Evolutionary conservation across 2,797 vertebrate genomes (phyloP).

Genomic region (Cossypha heuglini): DNA sequence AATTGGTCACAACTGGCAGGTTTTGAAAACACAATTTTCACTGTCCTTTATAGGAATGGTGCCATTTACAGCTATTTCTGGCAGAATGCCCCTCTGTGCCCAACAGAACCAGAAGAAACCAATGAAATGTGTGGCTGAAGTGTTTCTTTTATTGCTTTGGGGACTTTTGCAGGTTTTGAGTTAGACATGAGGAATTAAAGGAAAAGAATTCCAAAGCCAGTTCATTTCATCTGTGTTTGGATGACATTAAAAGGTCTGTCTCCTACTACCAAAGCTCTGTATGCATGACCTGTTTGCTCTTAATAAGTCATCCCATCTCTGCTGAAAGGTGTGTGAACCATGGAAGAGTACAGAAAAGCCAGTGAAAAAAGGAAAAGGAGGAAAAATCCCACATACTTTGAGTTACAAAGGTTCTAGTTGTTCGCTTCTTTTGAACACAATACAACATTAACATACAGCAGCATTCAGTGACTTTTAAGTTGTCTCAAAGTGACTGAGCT

Average conservation of each 20-base stretch:
- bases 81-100: background rate
- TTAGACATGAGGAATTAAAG: background rate
- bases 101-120: background rate
- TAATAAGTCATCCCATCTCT: background rate
- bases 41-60: background rate
- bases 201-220: background rate
- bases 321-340: background rate
- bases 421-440: background rate
- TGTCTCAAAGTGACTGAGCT: rapidly evolving
- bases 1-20: background rate
- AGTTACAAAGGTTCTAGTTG: background rate
- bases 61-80: background rate
- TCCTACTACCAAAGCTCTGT: background rate
- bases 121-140: background rate
- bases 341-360: background rate
- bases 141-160: background rate
- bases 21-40: background rate
- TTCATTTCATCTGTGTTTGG: background rate
- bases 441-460: background rate
- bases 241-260: background rate
- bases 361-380: background rate
- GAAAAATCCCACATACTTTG: background rate
- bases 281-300: background rate
- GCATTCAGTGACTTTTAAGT: background rate
- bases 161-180: background rate